A percentile compares a stretch with the other conserved stretches of the same genome.
Conservation (phyloP, 2,888 invertebrate genomes). For the Drosophila neotestacea region DNA sequence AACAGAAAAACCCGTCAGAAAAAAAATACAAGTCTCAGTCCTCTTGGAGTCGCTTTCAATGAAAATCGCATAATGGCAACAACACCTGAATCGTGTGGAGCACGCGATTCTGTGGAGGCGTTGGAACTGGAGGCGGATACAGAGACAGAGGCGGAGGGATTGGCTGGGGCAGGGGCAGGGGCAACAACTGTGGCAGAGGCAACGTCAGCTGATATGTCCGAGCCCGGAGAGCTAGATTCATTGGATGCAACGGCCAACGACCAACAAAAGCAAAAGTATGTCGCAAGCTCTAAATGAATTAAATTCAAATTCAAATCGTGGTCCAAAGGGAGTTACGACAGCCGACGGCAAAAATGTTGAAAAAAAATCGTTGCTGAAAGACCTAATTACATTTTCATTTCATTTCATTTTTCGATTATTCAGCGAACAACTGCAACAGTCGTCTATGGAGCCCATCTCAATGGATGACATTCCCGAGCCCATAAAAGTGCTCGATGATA, state of each 20-base stretch:
- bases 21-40: constrained; percentile 32
- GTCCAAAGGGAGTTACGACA: constrained; percentile 12
- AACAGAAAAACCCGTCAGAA: constrained; percentile 13
- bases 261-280: constrained; percentile 73
- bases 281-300: constrained; percentile 53
- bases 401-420: constrained; percentile 21
- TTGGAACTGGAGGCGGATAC: constrained; percentile 57
- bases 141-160: constrained; percentile 40
- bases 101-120: constrained; percentile 70
- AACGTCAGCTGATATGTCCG: constrained; percentile 40
- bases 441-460: constrained; percentile 74
- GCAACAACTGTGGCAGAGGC: constrained; percentile 11
- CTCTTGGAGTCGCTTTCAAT: constrained; percentile 58
- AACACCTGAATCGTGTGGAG: constrained; percentile 73
- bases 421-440: constrained; percentile 60
- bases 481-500: constrained; percentile 94
- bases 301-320: constrained; percentile 55
- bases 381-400: constrained; percentile 55
- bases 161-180: constrained; percentile 18
- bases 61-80: constrained; percentile 76
- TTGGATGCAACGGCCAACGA: constrained; percentile 34
- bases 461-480: constrained; percentile 95
- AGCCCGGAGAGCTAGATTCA: constrained; percentile 42
- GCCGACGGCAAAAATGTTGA: constrained; percentile 4
- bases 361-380: neutral